phyloP scores from a whole-genome alignment of 2,797 vertebrate species.

The Anguilla pacifica region DNA sequence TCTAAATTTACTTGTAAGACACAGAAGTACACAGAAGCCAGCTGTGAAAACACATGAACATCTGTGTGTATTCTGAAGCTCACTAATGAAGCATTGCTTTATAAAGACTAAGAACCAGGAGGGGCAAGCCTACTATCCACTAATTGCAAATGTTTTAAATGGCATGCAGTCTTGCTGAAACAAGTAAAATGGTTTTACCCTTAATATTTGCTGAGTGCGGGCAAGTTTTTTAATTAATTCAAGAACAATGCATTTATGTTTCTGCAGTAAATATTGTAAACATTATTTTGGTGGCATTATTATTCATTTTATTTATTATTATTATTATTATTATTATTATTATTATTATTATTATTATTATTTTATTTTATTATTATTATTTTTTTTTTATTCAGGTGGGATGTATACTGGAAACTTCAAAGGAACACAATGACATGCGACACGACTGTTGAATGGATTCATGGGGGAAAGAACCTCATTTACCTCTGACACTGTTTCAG shows the following conservation, averaged over 20 bases:
- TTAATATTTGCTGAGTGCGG: background rate
- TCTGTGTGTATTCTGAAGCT: constrained; percentile 8
- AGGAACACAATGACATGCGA: background rate
- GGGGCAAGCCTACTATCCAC: background rate
- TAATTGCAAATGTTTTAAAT: background rate
- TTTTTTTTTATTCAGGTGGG: background rate
- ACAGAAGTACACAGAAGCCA: background rate
- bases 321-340: background rate
- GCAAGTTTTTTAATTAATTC: background rate
- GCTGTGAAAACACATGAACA: background rate
- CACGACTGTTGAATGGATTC: background rate
- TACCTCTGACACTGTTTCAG: constrained; percentile 12
- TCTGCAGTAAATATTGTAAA: background rate
- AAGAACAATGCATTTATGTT: background rate
- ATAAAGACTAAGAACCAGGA: background rate
- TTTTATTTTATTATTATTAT: background rate
- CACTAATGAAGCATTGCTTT: background rate
- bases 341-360: background rate
- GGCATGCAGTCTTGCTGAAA: background rate
- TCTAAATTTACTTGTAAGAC: background rate
- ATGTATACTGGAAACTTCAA: background rate
- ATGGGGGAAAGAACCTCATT: constrained; percentile 6
- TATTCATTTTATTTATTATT: no score
- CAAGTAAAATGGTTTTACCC: background rate
- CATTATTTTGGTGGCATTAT: background rate